phyloP scores from a whole-genome alignment of 2,888 invertebrate genomes.

The Acrobeloides nanus region DNA sequence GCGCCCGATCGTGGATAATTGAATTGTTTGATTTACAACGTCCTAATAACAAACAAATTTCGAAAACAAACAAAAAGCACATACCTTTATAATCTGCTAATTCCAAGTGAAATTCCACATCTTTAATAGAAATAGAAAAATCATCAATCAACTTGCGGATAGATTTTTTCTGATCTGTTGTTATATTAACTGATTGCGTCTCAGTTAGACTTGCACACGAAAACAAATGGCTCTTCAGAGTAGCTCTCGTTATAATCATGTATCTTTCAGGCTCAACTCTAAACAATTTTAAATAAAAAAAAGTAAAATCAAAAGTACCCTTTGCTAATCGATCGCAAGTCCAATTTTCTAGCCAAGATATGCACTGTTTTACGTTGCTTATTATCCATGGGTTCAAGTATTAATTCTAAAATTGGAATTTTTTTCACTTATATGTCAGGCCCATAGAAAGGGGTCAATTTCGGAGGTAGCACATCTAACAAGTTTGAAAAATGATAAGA shows the following conservation, averaged over 20 bases:
- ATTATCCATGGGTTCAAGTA: slow-evolving; percentile 18
- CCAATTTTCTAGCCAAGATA: slow-evolving; percentile 20
- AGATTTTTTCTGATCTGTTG: slow-evolving; percentile 2
- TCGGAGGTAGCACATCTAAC: too few relatives aligned
- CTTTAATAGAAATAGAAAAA: slow-evolving; percentile 11
- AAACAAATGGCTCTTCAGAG: not conserved
- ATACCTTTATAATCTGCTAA: slow-evolving; percentile 10
- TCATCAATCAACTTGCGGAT: slow-evolving; percentile 9
- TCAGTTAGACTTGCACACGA: slow-evolving; percentile 6
- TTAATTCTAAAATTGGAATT: slow-evolving; percentile 17
- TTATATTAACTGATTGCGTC: slow-evolving; percentile 8
- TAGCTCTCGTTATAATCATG: slow-evolving; percentile 13
- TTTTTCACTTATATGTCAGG: too few relatives aligned
- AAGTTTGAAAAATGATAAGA: too few relatives aligned
- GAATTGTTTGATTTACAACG: too few relatives aligned
- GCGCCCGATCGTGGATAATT: too few relatives aligned
- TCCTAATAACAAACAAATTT: not conserved
- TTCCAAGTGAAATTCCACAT: slow-evolving; percentile 13
- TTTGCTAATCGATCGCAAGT: slow-evolving; percentile 23
- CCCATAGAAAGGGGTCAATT: too few relatives aligned
- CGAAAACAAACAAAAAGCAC: slow-evolving; percentile 3
- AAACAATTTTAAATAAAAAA: too few relatives aligned
- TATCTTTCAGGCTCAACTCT: slow-evolving; percentile 14
- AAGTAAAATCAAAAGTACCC: too few relatives aligned
- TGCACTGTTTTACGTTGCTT: slow-evolving; percentile 29